A percentile compares a stretch with the other conserved stretches of the same genome.
Conservation (phyloP, 2,888 invertebrate genomes). For the Orchestes rusci region DNA sequence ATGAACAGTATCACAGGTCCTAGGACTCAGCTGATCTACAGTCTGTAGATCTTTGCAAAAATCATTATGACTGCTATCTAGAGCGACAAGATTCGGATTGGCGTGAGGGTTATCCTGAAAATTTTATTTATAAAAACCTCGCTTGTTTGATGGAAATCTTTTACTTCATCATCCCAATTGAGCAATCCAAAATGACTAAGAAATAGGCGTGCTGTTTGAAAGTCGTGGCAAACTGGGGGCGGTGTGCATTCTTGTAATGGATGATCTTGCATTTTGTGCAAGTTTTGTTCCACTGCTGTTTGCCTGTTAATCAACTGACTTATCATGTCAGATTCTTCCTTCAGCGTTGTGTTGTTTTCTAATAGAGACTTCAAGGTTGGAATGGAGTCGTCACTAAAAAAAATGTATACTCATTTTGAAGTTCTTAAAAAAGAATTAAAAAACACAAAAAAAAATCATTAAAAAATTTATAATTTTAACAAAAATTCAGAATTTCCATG, state of each 20-base stretch:
- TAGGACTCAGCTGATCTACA: slow-evolving; percentile 78
- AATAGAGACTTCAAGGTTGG: slow-evolving; percentile 78
- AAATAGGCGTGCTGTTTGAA: slow-evolving; percentile 91
- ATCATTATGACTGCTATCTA: slow-evolving; percentile 63
- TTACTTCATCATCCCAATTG: slow-evolving; percentile 48
- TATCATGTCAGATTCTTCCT: slow-evolving; percentile 54
- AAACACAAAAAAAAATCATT: not conserved
- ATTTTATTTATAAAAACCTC: not conserved
- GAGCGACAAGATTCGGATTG: slow-evolving; percentile 56
- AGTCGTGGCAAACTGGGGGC: slow-evolving; percentile 80
- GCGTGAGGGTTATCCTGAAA: slow-evolving; percentile 29
- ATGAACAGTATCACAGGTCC: slow-evolving; percentile 88
- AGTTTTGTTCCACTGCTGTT: slow-evolving; percentile 43
- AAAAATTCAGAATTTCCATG: too few relatives aligned
- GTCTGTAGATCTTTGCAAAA: slow-evolving; percentile 73
- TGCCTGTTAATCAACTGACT: slow-evolving; percentile 68
- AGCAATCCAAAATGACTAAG: slow-evolving; percentile 94
- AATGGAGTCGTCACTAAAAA: slow-evolving; percentile 76
- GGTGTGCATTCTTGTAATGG: slow-evolving; percentile 65
- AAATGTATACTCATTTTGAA: not conserved
- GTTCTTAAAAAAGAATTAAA: not conserved
- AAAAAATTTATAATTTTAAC: not conserved
- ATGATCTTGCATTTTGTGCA: slow-evolving; percentile 31
- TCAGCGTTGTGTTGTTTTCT: slow-evolving; percentile 46
- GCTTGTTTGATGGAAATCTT: not conserved